Evolutionary conservation across 1,140 invertebrate species (phyloP).

Genomic region (Holotrichia oblita): DNA sequence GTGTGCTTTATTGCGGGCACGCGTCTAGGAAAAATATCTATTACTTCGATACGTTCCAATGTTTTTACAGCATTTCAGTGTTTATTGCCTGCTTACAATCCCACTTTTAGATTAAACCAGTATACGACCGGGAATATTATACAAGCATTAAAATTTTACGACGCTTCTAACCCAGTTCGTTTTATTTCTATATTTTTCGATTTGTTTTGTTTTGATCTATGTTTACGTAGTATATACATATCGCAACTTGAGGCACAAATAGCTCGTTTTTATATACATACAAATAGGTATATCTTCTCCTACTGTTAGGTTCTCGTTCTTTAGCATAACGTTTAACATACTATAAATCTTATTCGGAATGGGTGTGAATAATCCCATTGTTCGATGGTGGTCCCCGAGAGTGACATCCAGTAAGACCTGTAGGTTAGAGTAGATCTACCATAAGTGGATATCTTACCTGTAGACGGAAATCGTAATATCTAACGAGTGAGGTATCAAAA

Average conservation of each 20-base stretch:
- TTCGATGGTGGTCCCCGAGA: background rate
- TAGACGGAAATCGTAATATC: too few species aligned
- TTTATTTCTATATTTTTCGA: too few species aligned
- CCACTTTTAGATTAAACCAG: background rate
- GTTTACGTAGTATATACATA: too few species aligned
- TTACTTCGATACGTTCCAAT: background rate
- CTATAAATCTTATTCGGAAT: background rate
- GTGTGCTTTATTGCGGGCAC: background rate
- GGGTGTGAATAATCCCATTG: constrained; percentile 6
- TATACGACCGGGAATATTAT: background rate
- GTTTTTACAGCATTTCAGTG: background rate
- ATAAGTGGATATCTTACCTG: too few species aligned
- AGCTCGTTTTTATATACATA: too few species aligned
- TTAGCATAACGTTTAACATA: background rate
- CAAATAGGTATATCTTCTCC: background rate
- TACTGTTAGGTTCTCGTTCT: background rate
- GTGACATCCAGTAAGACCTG: background rate
- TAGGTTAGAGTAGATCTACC: too few species aligned
- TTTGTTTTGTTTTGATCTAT: too few species aligned
- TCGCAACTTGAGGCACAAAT: too few species aligned
- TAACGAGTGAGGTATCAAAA: too few species aligned
- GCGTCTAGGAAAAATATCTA: background rate
- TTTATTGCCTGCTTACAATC: background rate
- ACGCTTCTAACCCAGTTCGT: background rate
- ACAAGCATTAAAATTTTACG: constrained; percentile 6